A percentile compares a stretch with the other conserved stretches of the same genome.
Conservation (phyloP, 2,888 invertebrate genomes). For the Meteorus colon region DNA sequence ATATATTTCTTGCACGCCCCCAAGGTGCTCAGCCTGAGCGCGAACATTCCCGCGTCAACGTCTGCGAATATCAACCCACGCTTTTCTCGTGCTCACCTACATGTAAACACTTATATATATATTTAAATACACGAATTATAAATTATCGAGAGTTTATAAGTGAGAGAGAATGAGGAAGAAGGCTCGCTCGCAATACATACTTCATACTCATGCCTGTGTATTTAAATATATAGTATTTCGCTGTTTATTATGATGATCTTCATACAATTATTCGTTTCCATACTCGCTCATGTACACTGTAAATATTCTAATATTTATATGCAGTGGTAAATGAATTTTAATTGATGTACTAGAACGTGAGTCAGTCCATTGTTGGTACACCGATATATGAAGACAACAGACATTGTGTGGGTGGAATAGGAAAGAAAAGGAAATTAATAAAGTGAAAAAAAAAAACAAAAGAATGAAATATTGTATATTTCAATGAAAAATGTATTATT, state of each 20-base stretch:
- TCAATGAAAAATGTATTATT: neutral
- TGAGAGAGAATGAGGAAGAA: constrained; percentile 22
- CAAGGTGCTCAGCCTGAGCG: constrained; percentile 36
- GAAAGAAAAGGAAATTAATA: constrained; percentile 8
- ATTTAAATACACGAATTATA: constrained; percentile 40
- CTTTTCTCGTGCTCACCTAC: neutral
- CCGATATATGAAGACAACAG: constrained; percentile 39
- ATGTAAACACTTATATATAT: neutral
- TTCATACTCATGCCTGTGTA: neutral
- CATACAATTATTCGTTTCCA: neutral
- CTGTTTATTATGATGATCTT: neutral
- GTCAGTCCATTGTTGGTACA: constrained; percentile 49
- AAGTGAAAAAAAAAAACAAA: neutral
- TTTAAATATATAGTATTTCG: neutral
- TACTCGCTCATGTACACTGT: neutral
- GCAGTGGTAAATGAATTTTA: constrained; percentile 44
- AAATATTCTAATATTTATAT: constrained; percentile 2
- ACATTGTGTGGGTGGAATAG: constrained; percentile 32
- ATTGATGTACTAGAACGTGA: constrained; percentile 51
- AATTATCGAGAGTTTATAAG: constrained; percentile 43
- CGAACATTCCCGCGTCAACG: constrained; percentile 40
- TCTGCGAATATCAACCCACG: constrained; percentile 42
- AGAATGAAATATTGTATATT: neutral
- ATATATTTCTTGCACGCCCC: constrained; percentile 40
- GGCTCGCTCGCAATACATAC: neutral